phyloP scores from a whole-genome alignment of 2,113 vertebrate genomes.

The Coreoperca whiteheadi region DNA sequence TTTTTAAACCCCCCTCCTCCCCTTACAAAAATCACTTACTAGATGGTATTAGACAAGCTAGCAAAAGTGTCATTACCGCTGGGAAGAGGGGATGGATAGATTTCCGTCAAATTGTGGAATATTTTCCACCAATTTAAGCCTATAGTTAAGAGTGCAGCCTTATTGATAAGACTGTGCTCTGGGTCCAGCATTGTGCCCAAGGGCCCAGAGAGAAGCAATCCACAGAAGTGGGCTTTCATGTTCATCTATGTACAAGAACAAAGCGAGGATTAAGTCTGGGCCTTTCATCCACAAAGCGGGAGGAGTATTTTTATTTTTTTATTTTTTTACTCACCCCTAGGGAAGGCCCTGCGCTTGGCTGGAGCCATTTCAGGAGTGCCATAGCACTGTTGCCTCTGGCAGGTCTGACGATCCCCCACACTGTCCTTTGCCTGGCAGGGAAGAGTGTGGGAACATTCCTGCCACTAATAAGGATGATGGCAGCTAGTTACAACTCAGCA shows the following conservation, averaged over 20 bases:
- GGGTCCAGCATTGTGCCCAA: slow-evolving; percentile 78
- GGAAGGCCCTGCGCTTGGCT: slow-evolving; percentile 51
- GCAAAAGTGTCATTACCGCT: slow-evolving; percentile 87
- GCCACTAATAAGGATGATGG: slow-evolving; percentile 16
- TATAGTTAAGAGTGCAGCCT: slow-evolving; percentile 86
- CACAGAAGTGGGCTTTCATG: slow-evolving; percentile 88
- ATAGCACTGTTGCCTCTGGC: slow-evolving; percentile 64
- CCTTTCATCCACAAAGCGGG: slow-evolving; percentile 83
- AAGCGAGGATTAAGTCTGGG: slow-evolving; percentile 85
- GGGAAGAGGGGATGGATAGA: slow-evolving; percentile 85
- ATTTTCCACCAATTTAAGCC: slow-evolving; percentile 88
- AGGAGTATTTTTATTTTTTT: slow-evolving; percentile 69
- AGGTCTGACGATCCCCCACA: slow-evolving; percentile 72
- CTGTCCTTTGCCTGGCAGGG: slow-evolving; percentile 49
- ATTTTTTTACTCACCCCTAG: slow-evolving; percentile 63
- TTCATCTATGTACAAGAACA: slow-evolving; percentile 88
- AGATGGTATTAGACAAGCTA: slow-evolving; percentile 91
- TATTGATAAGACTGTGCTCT: slow-evolving; percentile 88
- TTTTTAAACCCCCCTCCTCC: slow-evolving; percentile 67
- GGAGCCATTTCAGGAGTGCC: slow-evolving; percentile 69
- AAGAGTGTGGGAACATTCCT: slow-evolving; percentile 77
- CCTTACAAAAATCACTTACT: slow-evolving; percentile 90
- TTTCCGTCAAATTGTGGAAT: slow-evolving; percentile 91
- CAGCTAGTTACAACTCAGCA: slow-evolving; percentile 15
- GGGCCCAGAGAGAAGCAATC: slow-evolving; percentile 83